phyloP scores from a whole-genome alignment of 2,888 invertebrate species.

The Ditula angustiorana region DNA sequence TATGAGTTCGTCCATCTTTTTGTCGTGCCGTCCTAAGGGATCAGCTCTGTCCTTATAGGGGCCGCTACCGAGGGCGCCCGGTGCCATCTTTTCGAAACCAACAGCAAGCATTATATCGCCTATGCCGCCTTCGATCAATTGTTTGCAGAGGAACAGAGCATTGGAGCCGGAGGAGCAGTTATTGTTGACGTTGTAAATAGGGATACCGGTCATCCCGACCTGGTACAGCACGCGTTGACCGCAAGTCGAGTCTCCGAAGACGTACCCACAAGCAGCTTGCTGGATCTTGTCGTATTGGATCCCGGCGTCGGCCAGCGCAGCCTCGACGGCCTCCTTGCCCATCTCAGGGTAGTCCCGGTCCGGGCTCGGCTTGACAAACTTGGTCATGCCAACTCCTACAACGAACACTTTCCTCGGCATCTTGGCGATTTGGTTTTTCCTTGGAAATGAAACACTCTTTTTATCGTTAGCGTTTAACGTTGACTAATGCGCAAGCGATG shows the following conservation, averaged over 20 bases:
- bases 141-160: conserved; percentile 95
- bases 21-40: conserved; percentile 95
- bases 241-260: conserved; percentile 97
- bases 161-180: conserved; percentile 99
- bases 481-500: not conserved
- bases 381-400: conserved; percentile 98
- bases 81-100: conserved; percentile 99
- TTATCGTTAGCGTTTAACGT: not conserved
- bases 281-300: conserved; percentile 91
- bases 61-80: conserved; percentile 92
- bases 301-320: conserved; percentile 94
- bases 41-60: conserved; percentile 93
- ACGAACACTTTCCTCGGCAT: conserved; percentile 88
- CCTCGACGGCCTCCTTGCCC: conserved; percentile 96
- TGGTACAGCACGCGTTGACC: conserved; percentile 98
- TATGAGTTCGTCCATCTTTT: conserved; percentile 92
- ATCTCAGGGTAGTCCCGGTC: conserved; percentile 97
- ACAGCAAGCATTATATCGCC: conserved; percentile 95
- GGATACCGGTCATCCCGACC: conserved; percentile 98
- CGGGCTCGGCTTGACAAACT: conserved; percentile 97
- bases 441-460: not conserved
- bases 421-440: not conserved
- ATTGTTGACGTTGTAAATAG: conserved; percentile 99
- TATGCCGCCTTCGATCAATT: conserved; percentile 95
- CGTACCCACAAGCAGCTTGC: conserved; percentile 96